Percentiles rank a stretch among this genome's conserved stretches.
phyloP scores from a whole-genome alignment of 1,140 invertebrate species.

The Drosophila navojoa region DNA sequence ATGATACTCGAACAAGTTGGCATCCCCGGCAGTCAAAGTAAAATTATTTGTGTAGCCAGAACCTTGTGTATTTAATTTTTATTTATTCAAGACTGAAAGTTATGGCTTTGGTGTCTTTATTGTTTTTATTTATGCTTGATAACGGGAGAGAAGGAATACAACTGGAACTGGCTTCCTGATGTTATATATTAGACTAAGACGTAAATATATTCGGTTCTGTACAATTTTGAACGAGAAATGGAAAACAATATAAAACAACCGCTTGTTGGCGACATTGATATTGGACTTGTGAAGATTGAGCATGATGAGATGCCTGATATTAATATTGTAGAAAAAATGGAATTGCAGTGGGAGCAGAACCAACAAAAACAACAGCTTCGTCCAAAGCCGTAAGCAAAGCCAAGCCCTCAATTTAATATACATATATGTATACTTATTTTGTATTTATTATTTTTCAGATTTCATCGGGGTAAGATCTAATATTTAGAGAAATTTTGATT shows the following conservation, averaged over 20 bases:
- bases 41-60: not conserved
- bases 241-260: not conserved
- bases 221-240: not conserved
- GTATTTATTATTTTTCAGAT: conserved; percentile 1
- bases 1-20: conserved; percentile 2
- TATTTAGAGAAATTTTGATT: not conserved
- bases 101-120: conserved; percentile 5
- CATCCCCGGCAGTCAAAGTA: not conserved
- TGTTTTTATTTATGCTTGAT: not conserved
- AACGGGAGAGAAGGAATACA: not conserved
- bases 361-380: not conserved
- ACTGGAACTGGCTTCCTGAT: not conserved
- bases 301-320: not conserved
- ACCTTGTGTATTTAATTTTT: not conserved
- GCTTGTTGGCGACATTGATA: conserved; percentile 2
- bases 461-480: conserved; percentile 9
- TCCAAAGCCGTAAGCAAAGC: conserved; percentile 1
- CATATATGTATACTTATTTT: not conserved
- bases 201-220: not conserved
- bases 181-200: not conserved
- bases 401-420: not conserved
- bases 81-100: not conserved
- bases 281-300: conserved; percentile 19
- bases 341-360: conserved; percentile 11
- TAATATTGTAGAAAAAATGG: conserved; percentile 9